Evolutionary conservation across 2,797 vertebrate species (phyloP).

Genomic region (Chaunax sp.): DNA sequence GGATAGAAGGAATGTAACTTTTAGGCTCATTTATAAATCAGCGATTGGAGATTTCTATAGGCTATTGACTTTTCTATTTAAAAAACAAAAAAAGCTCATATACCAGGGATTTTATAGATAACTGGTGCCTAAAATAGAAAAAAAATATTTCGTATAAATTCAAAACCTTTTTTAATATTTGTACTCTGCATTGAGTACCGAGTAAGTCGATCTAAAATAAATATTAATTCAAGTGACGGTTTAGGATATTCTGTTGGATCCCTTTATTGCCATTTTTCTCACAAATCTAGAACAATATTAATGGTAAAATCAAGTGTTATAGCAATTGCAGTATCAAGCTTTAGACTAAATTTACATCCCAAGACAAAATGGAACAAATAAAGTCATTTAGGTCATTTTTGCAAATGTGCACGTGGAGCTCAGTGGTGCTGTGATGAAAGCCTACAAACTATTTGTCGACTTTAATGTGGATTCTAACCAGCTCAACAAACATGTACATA

Average conservation of each 20-base stretch:
- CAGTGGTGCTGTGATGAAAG: background rate
- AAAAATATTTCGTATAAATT: background rate
- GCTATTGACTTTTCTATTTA: background rate
- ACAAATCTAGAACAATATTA: background rate
- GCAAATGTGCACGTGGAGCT: background rate
- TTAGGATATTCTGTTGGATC: background rate
- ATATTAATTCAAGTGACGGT: background rate
- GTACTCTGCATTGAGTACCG: background rate
- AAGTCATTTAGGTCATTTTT: background rate
- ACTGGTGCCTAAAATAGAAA: too few species aligned
- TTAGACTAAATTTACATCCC: background rate
- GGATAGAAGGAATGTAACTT: background rate
- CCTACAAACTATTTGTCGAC: background rate
- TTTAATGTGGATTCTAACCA: background rate
- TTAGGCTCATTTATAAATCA: background rate
- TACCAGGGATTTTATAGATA: too few species aligned
- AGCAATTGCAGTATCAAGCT: too few species aligned
- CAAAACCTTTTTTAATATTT: background rate
- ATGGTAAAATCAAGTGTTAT: background rate
- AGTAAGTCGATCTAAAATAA: background rate
- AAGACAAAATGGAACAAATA: background rate
- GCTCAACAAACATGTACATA: background rate
- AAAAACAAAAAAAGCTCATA: too few species aligned
- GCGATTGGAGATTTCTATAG: background rate
- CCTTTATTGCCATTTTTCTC: background rate